phyloP scores from a whole-genome alignment of 2,888 invertebrate species.

The Bombyx huttoni region DNA sequence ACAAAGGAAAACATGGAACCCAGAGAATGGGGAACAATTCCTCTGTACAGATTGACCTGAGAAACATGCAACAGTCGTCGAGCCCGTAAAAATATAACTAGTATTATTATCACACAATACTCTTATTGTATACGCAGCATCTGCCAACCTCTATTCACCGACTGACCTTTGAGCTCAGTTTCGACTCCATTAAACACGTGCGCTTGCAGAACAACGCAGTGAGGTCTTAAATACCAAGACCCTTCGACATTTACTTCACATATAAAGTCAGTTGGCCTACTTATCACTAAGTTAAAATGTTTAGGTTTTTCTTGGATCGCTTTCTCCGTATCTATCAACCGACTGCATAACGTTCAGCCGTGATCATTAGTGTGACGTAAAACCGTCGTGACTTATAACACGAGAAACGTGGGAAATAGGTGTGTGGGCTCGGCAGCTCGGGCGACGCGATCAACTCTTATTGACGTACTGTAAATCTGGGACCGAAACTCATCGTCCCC shows the following conservation, averaged over 20 bases:
- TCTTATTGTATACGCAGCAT: constrained; percentile 42
- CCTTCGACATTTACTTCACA: constrained; percentile 20
- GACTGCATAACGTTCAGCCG: background rate
- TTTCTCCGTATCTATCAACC: constrained; percentile 14
- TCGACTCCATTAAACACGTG: constrained; percentile 32
- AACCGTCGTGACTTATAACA: constrained; percentile 33
- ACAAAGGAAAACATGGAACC: background rate
- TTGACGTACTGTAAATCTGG: constrained; percentile 26
- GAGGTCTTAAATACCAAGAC: constrained; percentile 23
- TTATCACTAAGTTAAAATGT: too few species aligned
- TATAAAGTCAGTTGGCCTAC: too few species aligned
- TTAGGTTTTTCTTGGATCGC: too few species aligned
- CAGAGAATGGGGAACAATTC: background rate
- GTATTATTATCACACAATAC: constrained; percentile 28
- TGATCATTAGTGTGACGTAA: constrained; percentile 4
- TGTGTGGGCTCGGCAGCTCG: constrained; percentile 26
- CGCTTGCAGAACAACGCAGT: constrained; percentile 29
- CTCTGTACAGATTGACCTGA: background rate
- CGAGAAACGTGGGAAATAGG: constrained; percentile 45
- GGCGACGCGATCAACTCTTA: constrained; percentile 44
- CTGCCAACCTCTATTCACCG: constrained; percentile 50
- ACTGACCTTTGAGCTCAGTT: constrained; percentile 44
- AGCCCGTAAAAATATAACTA: constrained; percentile 4
- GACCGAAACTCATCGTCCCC: constrained; percentile 6
- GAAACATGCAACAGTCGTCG: background rate